Base-by-base conservation (phyloP, 1,140 invertebrate species). In the Atopsyche davidsoni region DNA sequence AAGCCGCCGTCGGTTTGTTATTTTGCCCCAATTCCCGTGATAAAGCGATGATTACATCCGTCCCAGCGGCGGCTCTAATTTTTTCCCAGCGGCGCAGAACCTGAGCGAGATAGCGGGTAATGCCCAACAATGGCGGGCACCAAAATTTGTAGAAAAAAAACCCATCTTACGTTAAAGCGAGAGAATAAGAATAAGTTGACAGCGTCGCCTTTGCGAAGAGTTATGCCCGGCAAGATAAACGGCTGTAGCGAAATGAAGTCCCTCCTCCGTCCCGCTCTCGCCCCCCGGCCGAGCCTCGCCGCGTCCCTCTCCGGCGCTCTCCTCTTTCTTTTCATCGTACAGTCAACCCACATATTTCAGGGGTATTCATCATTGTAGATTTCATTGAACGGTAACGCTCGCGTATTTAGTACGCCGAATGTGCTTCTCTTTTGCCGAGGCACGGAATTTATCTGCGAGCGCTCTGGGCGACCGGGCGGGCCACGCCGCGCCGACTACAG, bases 181-280 rank as follows among this genome's bases (percentile, higher is more conserved):
- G 69, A 70, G 70, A 74, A 72, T 73, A 70, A 67, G 72, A 72
- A 72, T 74, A 74, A 73, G 72, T 73, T 74, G 72, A 74, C 72
- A 72, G 69, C 67, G 72, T 67, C 72, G 71, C 70, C 67, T 65
- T 63, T 53, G 60, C 62, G 23, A 47, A 71, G 72, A 74, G 64
- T 74, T 71, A 74, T 74, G 72, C 66, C 64, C 59, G 64, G 68
- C 64, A 72, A 74, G 70, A 74, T 74, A 74, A 74, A 74, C 70
- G 72, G 68, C 70, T 63, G 65, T 64, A 67, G 69, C 70, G 70
- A 73, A 74, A 74, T 74, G 72, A 74, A 74, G 70, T 54, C 63
- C 58, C 59, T 40, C 34, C 46, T 51, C 19, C 43, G 23, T 23
- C 36, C 36, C 11, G 14, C 24, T 38, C 31, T 19, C 40, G 21